Percentiles rank a stretch among this genome's conserved stretches.
These are phyloP conservation scores for Synergus itoensis DNA, from an alignment of 2,888 invertebrate genomes.

Conservation along the genomic window DNA sequence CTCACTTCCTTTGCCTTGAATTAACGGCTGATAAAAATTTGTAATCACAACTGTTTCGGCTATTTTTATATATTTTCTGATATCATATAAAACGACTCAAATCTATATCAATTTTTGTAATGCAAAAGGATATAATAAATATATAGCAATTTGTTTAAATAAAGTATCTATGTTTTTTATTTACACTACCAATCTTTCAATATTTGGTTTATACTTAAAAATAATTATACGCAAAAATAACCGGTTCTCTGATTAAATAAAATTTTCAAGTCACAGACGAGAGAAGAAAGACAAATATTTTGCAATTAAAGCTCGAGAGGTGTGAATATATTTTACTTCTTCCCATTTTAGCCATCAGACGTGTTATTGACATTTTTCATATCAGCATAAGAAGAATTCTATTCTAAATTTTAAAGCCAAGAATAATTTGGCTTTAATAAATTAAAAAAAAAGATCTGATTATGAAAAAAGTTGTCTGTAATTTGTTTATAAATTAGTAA, in stretches of 20 bases:
- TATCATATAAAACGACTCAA: not conserved
- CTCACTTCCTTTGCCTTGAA: slow-evolving; percentile 30
- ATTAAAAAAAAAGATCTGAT: not conserved
- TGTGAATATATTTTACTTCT: not conserved
- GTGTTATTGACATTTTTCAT: not conserved
- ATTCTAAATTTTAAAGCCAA: not conserved
- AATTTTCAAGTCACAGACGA: not conserved
- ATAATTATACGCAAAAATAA: too few species aligned
- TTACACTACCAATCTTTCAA: too few species aligned
- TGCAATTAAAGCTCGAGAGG: not conserved
- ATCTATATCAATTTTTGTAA: not conserved
- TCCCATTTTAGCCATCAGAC: not conserved
- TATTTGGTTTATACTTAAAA: too few species aligned
- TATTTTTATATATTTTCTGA: not conserved
- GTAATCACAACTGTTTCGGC: not conserved
- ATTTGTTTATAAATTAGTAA: not conserved
- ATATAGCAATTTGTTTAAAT: too few species aligned
- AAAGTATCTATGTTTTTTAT: too few species aligned
- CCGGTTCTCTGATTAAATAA: not conserved
- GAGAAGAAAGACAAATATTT: not conserved
- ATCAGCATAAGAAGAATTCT: not conserved
- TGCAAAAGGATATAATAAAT: not conserved
- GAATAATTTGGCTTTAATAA: not conserved
- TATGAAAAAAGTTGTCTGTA: not conserved
- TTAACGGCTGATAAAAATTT: not conserved